Percentiles rank a stretch among this genome's conserved stretches.
Conservation (phyloP, 2,113 vertebrate genomes). For the Emydocephalus ijimae region DNA sequence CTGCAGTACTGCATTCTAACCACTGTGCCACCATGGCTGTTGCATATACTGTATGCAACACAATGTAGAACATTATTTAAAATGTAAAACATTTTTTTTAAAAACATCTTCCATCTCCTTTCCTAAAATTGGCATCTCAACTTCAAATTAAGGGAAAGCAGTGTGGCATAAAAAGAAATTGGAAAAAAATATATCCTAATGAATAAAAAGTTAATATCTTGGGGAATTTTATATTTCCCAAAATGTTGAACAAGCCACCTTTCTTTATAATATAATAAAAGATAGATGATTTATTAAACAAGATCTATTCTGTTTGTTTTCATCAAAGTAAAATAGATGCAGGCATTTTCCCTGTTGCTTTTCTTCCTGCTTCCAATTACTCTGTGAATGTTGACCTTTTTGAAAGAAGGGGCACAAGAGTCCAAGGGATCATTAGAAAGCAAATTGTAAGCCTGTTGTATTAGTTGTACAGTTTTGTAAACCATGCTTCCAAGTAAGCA, state of each 20-base stretch:
- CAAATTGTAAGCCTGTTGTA: not conserved
- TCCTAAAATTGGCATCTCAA: not conserved
- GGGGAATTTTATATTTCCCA: not conserved
- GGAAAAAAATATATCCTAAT: not conserved
- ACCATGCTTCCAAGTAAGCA: not conserved
- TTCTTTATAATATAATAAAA: not conserved
- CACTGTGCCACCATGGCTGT: too few relatives aligned
- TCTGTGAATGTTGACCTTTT: not conserved
- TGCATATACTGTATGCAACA: not conserved
- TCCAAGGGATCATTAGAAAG: not conserved
- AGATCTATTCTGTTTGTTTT: not conserved
- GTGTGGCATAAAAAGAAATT: not conserved
- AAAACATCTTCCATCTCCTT: not conserved
- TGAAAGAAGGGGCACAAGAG: not conserved
- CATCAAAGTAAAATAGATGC: not conserved
- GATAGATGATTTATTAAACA: not conserved
- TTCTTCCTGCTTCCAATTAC: not conserved
- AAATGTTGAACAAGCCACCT: not conserved
- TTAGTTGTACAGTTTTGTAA: not conserved
- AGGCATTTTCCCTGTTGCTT: not conserved
- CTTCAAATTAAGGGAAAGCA: not conserved
- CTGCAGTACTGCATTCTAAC: too few relatives aligned
- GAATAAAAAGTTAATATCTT: not conserved
- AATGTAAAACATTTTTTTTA: not conserved
- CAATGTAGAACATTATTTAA: not conserved